Evolutionary conservation across 1,140 invertebrate genomes (phyloP), one percentile per base, ranked within the genome.

Genomic region (Meloidogyne hapla): DNA sequence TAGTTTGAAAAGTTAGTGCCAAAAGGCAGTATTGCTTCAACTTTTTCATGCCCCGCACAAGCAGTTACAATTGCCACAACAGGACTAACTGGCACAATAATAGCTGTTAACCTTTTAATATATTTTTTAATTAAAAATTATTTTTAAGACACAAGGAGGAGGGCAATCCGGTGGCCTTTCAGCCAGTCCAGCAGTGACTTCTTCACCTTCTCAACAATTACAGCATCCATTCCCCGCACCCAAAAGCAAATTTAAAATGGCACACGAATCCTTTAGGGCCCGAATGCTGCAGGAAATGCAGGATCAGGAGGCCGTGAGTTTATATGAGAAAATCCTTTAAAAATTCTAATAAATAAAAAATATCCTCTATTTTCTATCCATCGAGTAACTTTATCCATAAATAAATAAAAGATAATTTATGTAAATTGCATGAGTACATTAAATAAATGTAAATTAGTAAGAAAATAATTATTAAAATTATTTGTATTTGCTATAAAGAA

Each of bases 211-310:
- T 8, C 45, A 26, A 25, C 45, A 70, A 73, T 64, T 63, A 38
- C 71, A 73, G 4, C 71, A 73, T 33, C 71, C 71, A 8, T 73
- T 73, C 64, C 71, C 71, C 18, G 71, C 65, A n/a, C 76, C 81
- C 12, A 81, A 82, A 64, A 73, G 78, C n/a, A 81, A 81, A 48
- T 81, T 81, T 25, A 78, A 80, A 62, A 79, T 81, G 76, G 80
- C 80, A 18, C 81, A 82, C 40, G 81, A 83, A 42, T 71, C 66
- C 28, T 82, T 82, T 69, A 28, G 81, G 40, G 68, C 77, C 12
- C 75, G 81, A n/a, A 83, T 82, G 81, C 78, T 82, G 68, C 81
- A 81, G 62, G 80, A 81, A 63, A 76, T 79, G 66, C 70, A 81
- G n/a, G 71, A 73, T 12, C 61, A 40, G 40, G 80, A 81, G 74